phyloP scores from a whole-genome alignment of 2,888 invertebrate species.

The Imbricaverruca yamaguchii region DNA sequence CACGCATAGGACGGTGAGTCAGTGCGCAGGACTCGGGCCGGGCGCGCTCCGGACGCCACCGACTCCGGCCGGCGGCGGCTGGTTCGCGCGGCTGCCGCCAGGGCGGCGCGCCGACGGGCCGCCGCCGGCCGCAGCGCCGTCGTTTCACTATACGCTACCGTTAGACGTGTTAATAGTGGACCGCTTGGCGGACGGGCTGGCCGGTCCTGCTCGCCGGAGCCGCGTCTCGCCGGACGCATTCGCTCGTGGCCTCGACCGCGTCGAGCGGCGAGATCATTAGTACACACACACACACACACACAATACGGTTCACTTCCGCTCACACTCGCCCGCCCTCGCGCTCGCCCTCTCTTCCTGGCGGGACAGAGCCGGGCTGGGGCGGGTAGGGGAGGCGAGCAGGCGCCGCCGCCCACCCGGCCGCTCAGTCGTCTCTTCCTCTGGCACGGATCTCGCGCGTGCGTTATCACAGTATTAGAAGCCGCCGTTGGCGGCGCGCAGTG shows the following conservation, averaged over 20 bases:
- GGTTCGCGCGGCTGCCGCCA: neutral
- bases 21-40: neutral
- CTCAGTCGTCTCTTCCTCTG: neutral
- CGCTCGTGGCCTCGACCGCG: too few species aligned
- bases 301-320: too few species aligned
- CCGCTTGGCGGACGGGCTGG: neutral
- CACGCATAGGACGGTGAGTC: neutral
- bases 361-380: neutral
- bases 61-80: neutral
- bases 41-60: neutral
- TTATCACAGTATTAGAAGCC: conserved; percentile 17
- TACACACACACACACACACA: neutral
- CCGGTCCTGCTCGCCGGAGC: neutral
- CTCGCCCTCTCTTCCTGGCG: neutral
- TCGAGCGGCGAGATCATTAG: conserved; percentile 1
- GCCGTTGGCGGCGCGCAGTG: neutral
- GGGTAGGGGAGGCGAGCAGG: neutral
- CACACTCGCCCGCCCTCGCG: neutral
- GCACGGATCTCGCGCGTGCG: neutral
- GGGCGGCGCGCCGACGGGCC: neutral
- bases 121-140: neutral
- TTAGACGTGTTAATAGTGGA: neutral
- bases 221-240: too few species aligned
- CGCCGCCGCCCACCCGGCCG: neutral
- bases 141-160: too few species aligned